These are phyloP conservation scores for Cynaeus angustus DNA, from an alignment of 2,888 invertebrate genomes.

Conservation along the genomic window DNA sequence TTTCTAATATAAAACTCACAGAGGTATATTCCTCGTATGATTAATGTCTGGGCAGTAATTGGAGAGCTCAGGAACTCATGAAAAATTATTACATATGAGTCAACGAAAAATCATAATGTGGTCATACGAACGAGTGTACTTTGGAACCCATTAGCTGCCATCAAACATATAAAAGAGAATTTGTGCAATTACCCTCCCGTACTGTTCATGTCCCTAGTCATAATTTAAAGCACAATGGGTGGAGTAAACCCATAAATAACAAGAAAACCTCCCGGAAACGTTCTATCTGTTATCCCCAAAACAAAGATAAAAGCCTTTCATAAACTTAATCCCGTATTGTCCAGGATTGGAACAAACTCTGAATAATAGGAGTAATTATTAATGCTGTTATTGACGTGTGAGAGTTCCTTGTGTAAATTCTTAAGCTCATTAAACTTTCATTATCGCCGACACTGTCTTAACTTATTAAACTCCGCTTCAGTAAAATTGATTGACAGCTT, in stretches of 20 bases:
- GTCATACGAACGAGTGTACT: too few relatives aligned
- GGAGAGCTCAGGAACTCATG: too few relatives aligned
- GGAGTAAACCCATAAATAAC: constrained; percentile 12
- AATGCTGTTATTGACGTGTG: background rate
- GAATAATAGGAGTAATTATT: background rate
- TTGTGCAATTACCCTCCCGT: background rate
- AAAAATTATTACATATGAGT: too few relatives aligned
- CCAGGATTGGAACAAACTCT: too few relatives aligned
- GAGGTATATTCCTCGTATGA: too few relatives aligned
- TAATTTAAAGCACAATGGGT: constrained; percentile 15
- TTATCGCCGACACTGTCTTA: background rate
- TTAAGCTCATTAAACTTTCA: constrained; percentile 8
- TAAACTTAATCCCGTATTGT: background rate
- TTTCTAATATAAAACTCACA: too few relatives aligned
- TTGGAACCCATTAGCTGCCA: too few relatives aligned
- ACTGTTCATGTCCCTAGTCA: background rate
- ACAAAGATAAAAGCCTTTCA: constrained; percentile 15
- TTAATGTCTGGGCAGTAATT: too few relatives aligned
- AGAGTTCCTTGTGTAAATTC: background rate
- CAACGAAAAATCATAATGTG: too few relatives aligned
- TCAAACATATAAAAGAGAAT: background rate
- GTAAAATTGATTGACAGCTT: constrained; percentile 9
- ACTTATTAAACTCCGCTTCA: constrained; percentile 3
- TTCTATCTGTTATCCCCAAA: constrained; percentile 6
- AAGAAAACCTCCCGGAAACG: constrained; percentile 1